Conservation (phyloP, 2,797 vertebrate species). For the Sylvia borin region DNA sequence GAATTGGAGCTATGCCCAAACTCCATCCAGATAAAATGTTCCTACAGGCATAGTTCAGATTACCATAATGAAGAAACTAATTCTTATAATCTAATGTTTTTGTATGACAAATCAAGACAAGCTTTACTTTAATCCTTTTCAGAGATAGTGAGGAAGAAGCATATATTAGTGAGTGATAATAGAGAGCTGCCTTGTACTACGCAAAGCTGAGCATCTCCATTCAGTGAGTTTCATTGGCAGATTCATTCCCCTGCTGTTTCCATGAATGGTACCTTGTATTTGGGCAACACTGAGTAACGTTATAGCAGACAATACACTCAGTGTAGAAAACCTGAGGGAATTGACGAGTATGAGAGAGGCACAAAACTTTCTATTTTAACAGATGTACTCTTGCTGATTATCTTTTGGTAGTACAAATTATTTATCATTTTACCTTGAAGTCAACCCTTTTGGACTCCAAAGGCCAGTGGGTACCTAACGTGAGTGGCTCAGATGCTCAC, state of each 20-base stretch:
- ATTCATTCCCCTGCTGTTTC: background rate
- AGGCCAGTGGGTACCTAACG: background rate
- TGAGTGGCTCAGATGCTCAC: background rate
- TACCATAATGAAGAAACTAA: background rate
- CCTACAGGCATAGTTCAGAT: background rate
- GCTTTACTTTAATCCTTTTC: background rate
- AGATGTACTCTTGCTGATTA: background rate
- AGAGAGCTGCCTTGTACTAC: background rate
- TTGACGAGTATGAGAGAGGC: background rate
- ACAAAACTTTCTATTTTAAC: background rate
- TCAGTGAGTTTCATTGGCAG: background rate
- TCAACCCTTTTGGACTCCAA: background rate
- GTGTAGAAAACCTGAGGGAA: background rate
- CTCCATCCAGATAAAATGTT: background rate
- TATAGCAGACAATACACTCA: background rate
- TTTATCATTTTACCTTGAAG: background rate
- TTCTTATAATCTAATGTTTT: background rate
- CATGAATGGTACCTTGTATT: background rate
- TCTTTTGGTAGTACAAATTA: background rate
- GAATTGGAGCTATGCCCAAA: slow-evolving; percentile 3
- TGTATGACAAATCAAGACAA: background rate
- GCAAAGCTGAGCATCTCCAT: background rate
- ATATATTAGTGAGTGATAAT: background rate
- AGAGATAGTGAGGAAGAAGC: background rate
- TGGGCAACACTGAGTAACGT: background rate